Percentiles rank a stretch among this genome's conserved stretches.
phyloP scores from a whole-genome alignment of 2,113 vertebrate genomes.

The Neoarius graeffei region DNA sequence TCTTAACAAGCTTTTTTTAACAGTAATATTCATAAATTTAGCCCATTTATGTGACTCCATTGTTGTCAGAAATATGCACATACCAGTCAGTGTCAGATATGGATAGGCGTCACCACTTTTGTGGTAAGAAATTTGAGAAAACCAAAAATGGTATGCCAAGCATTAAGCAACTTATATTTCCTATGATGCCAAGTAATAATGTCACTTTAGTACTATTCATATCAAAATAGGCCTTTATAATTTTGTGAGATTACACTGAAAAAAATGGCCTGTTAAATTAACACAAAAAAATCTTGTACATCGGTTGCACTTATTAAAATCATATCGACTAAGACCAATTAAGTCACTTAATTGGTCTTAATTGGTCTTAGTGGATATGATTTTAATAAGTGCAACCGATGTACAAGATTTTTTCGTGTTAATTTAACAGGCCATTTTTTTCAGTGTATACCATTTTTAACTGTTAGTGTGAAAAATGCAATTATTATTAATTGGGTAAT shows the following conservation, averaged over 20 bases:
- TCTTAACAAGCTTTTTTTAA: neutral
- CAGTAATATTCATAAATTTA: neutral
- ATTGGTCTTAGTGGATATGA: too few species aligned
- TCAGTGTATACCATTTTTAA: neutral
- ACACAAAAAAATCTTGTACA: too few species aligned
- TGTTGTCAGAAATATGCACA: slow-evolving; percentile 14
- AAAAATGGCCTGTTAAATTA: too few species aligned
- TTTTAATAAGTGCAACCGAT: too few species aligned
- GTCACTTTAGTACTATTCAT: neutral
- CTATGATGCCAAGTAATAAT: neutral
- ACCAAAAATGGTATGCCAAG: neutral
- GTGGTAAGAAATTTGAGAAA: slow-evolving; percentile 9
- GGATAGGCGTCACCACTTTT: slow-evolving; percentile 9
- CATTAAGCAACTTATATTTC: neutral
- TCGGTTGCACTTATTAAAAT: too few species aligned
- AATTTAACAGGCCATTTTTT: too few species aligned
- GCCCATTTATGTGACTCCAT: neutral
- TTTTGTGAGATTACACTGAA: neutral
- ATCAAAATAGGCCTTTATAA: neutral
- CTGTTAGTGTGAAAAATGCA: neutral
- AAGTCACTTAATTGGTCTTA: too few species aligned
- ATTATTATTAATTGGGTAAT: neutral
- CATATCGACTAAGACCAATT: too few species aligned
- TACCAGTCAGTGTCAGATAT: slow-evolving; percentile 16
- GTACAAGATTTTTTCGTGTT: too few species aligned